Conservation (phyloP, 2,113 vertebrate genomes). For the Barbus barbus region DNA sequence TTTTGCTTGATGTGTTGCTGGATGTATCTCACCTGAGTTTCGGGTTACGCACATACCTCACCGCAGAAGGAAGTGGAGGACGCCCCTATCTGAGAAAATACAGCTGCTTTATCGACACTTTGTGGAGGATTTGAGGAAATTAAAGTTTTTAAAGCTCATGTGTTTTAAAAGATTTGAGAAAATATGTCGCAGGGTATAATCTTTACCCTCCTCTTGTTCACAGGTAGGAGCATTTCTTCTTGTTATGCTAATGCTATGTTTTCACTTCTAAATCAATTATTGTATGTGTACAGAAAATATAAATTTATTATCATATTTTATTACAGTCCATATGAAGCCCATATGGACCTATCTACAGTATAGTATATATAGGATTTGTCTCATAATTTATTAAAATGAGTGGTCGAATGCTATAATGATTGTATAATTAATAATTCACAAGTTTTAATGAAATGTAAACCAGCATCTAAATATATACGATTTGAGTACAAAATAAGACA, state of each 20-base stretch:
- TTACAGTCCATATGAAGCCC: not conserved
- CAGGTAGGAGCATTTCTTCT: constrained; percentile 37
- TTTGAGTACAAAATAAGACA: not conserved
- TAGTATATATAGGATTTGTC: not conserved
- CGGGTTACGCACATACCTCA: constrained; percentile 31
- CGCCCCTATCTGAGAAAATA: constrained; percentile 39
- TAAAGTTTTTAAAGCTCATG: not conserved
- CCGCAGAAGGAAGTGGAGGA: constrained; percentile 43
- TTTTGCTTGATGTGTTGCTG: not conserved
- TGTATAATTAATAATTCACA: not conserved
- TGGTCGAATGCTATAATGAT: not conserved
- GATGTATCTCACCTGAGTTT: constrained; percentile 58
- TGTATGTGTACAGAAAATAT: not conserved
- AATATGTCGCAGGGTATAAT: constrained; percentile 42
- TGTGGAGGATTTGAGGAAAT: not conserved
- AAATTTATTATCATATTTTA: not conserved
- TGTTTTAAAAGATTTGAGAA: not conserved
- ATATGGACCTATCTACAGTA: not conserved
- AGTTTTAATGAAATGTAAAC: not conserved
- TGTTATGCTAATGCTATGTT: not conserved
- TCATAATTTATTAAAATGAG: not conserved
- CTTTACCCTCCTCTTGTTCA: constrained; percentile 35
- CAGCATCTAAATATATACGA: not conserved
- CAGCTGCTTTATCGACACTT: not conserved
- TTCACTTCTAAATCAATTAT: not conserved